A percentile compares a stretch with the other conserved stretches of the same genome.
phyloP scores from a whole-genome alignment of 2,797 vertebrate species.

The Rhodeus uyekii region DNA sequence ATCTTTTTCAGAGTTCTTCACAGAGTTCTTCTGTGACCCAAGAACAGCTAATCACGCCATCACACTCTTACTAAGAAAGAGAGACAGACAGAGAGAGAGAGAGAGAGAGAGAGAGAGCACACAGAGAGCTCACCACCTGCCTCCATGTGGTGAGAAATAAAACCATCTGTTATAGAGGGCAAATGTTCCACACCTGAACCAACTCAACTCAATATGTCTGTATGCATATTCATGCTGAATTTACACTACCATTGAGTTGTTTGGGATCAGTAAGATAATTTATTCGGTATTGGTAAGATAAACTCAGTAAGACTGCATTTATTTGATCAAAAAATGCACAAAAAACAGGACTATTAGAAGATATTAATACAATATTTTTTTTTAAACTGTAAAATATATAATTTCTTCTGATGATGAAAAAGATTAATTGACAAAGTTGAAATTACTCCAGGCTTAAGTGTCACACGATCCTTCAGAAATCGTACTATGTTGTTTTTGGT shows the following conservation, averaged over 20 bases:
- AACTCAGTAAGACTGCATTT: too few species aligned
- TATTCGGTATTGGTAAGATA: too few species aligned
- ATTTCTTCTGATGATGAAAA: neutral
- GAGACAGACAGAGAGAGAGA: neutral
- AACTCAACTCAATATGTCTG: neutral
- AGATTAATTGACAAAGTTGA: neutral
- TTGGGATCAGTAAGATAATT: neutral
- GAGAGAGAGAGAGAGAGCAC: neutral
- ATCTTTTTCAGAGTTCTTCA: too few species aligned
- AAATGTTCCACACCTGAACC: constrained; percentile 31
- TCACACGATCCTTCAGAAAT: neutral
- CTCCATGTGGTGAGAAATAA: constrained; percentile 27
- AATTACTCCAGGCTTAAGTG: neutral
- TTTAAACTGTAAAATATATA: neutral
- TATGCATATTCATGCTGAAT: neutral
- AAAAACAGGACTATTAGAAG: too few species aligned
- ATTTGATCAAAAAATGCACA: too few species aligned
- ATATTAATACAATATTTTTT: too few species aligned
- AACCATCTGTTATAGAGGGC: constrained; percentile 31
- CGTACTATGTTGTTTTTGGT: neutral
- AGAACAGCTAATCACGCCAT: constrained; percentile 30
- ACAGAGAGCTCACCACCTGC: too few species aligned
- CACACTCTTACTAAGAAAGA: neutral
- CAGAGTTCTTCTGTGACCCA: constrained; percentile 6
- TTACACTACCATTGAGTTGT: neutral